phyloP scores from a whole-genome alignment of 2,797 vertebrate species.

The Tragopan temminckii region DNA sequence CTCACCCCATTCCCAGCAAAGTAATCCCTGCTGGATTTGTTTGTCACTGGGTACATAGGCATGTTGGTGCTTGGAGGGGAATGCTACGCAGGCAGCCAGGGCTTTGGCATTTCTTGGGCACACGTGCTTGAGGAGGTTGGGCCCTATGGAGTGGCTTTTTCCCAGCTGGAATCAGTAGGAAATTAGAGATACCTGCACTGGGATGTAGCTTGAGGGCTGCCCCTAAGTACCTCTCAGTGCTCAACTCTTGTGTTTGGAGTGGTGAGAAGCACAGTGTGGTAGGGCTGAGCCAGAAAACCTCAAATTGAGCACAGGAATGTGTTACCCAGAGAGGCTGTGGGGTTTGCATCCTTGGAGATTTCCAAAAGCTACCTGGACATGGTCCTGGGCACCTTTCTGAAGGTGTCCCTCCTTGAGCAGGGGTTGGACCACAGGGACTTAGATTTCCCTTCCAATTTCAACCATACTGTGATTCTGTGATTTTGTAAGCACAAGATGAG shows the following conservation, averaged over 20 bases:
- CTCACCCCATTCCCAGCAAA: constrained; percentile 52
- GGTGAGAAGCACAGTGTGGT: not conserved
- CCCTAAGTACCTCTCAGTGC: not conserved
- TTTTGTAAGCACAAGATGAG: not conserved
- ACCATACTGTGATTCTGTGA: not conserved
- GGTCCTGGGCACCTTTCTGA: not conserved
- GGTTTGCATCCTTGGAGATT: not conserved
- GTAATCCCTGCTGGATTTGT: constrained; percentile 56
- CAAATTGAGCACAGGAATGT: not conserved
- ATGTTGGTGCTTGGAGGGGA: not conserved
- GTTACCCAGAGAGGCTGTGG: not conserved
- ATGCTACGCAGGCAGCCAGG: not conserved
- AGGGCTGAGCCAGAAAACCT: not conserved
- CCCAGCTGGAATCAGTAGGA: not conserved
- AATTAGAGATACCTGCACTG: not conserved
- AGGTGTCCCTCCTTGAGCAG: not conserved
- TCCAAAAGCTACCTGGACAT: not conserved
- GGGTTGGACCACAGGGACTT: not conserved
- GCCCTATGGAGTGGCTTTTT: not conserved
- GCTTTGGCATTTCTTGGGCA: not conserved
- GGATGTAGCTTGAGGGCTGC: not conserved
- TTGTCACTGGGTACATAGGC: constrained; percentile 4
- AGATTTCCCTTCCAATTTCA: not conserved
- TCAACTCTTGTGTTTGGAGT: not conserved
- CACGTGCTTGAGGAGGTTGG: not conserved